A percentile compares a stretch with the other conserved stretches of the same genome.
Evolutionary conservation across 2,888 invertebrate species (phyloP).

Genomic region (Eupithecia centaureata): DNA sequence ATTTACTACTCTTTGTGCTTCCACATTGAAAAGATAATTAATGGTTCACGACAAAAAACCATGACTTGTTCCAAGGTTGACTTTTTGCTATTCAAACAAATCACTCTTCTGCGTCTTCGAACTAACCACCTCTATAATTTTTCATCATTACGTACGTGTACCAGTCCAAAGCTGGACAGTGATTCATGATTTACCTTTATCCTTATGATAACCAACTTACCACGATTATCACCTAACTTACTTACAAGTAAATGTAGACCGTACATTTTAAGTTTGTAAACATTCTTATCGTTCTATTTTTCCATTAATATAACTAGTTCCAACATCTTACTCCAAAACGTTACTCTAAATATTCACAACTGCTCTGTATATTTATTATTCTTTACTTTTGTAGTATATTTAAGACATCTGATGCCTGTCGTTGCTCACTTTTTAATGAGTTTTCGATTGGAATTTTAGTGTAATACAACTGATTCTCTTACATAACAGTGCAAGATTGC

Average conservation of each 20-base stretch:
- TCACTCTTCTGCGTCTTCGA: slow-evolving; percentile 23
- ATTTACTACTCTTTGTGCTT: slow-evolving; percentile 44
- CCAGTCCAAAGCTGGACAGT: slow-evolving; percentile 1
- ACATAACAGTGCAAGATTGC: slow-evolving; percentile 21
- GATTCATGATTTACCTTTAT: slow-evolving; percentile 6
- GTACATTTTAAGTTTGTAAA: neutral
- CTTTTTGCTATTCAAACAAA: slow-evolving; percentile 33
- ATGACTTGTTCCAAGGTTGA: slow-evolving; percentile 28
- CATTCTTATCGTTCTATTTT: neutral
- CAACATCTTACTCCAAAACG: neutral
- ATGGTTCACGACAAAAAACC: slow-evolving; percentile 37
- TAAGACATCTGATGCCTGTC: no score
- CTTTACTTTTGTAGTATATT: neutral
- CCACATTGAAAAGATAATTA: slow-evolving; percentile 40
- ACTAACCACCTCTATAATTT: slow-evolving; percentile 6
- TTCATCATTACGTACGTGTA: slow-evolving; percentile 4
- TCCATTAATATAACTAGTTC: neutral
- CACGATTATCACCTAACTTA: neutral
- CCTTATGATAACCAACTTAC: neutral
- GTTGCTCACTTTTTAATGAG: neutral
- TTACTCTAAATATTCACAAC: neutral
- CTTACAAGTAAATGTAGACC: neutral
- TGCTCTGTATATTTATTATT: neutral
- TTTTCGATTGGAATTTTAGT: neutral
- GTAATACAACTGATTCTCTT: slow-evolving; percentile 15